Base-by-base conservation (phyloP, 2,113 vertebrate species). In the Cyanistes caeruleus region DNA sequence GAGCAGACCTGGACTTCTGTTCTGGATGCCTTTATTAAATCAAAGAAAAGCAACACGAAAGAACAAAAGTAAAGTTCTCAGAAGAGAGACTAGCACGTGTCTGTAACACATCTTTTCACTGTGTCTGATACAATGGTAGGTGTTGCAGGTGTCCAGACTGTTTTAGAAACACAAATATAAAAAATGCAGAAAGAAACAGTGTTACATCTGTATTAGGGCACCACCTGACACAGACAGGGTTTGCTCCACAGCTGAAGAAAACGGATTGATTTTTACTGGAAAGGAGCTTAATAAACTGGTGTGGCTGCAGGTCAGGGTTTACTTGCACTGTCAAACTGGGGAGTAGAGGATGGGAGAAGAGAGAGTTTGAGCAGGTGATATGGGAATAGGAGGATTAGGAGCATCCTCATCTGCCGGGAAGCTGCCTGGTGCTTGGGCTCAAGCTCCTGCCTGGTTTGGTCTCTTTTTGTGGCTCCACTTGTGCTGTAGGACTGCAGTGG, bases 1-100 rank as follows among this genome's bases (percentile, higher is more conserved):
- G 91, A 94, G 87, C 68, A 93, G 83, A 85, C 78, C 87, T 91
- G 70, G 58, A 52, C 79, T 96, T 94, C 83, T 79, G 33, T 84
- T 92, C 84, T 80, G 76, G 69, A 77, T 94, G 85, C 82, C 60
- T 94, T 91, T 82, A 92, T 96, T 96, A 92, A 91, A 87, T 93
- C 89, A 92, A 84, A 92, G 73, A 43, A 90, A 84, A 78, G 58
- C 69, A 85, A n/a, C 22, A 69, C 53, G 68, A 86, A 86, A 84
- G 82, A 88, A 84, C 21, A 89, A 93, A 94, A 85, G 52, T 64
- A 60, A 93, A 94, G 87, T 95, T 87, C 69, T 95, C 59, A 84
- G 78, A 70, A 87, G 58, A 78, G 80, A 92, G 89, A 95, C 84
- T 64, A 81, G 31, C 13, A 1, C 46, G 33, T 59, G 65, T 87